Evolutionary conservation across 1,140 invertebrate genomes (phyloP), one percentile per base, ranked within the genome.

Genomic region (Cylas formicarius): DNA sequence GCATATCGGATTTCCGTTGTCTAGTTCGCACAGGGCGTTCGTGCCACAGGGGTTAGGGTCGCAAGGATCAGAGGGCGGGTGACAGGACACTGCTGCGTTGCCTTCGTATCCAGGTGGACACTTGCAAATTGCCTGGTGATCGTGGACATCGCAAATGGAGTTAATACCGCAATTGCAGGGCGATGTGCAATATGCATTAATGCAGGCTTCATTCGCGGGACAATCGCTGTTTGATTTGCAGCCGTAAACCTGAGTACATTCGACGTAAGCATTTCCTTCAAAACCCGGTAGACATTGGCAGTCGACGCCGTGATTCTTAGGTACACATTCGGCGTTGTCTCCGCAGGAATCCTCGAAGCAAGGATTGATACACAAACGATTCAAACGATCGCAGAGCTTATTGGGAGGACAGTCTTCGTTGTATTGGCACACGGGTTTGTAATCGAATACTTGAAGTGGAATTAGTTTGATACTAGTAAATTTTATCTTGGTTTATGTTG

Each of bases 371-470:
- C 86, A 91, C 23, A 81, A 74, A 58, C 86, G 72, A 55, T 89
- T 89, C 9, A 88, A 67, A 37, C 84, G 73, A 67, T 90, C 86
- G 60, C 86, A 90, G 2, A 86, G 68, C 52, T 86, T 78, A 48
- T 84, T 74, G 1, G 83, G 80, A 42, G 86, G 84, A 66, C 88
- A 91, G 56, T 91, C 87, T 71, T 89, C 86, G 53, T 90, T 90
- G 61, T 88, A 89, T 60, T 90, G 85, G 57, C 90, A 93, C 23
- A 89, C 74, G 4, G 82, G 78, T 56, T 76, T 70, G 42, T 74
- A 69, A 56, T 76, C 70, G 52, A 72, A 67, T 32, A 81, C 80
- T 84, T 67, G 69, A 63, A 57, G 28, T 34, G 18, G 7, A 38
- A 42, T 21, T 11, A 10, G 34, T 11, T 36, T 21, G 34, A 56